Evolutionary conservation across 2,113 vertebrate species (phyloP).

Genomic region (Albula glossodonta): DNA sequence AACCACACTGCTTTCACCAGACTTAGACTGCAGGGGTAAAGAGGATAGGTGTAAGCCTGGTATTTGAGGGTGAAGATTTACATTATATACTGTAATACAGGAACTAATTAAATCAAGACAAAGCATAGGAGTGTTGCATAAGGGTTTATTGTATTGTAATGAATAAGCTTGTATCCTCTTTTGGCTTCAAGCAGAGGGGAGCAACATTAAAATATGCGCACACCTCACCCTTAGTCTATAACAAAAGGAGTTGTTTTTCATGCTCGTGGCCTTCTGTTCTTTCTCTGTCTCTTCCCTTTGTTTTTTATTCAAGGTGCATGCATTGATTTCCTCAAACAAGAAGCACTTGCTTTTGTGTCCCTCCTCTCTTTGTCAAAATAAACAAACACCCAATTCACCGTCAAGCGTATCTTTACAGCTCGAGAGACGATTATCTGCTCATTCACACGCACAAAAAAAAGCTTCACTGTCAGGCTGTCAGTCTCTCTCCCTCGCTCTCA

Average conservation of each 20-base stretch:
- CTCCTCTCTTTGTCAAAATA: neutral
- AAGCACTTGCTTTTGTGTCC: neutral
- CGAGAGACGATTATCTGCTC: neutral
- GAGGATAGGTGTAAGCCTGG: no score
- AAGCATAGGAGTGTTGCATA: no score
- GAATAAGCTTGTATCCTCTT: no score
- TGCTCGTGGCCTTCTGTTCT: neutral
- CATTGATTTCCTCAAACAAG: neutral
- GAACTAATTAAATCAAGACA: neutral
- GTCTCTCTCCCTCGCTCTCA: neutral
- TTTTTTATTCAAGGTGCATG: neutral
- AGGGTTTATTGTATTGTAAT: no score
- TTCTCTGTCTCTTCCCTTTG: neutral
- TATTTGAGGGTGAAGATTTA: no score
- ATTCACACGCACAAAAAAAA: neutral
- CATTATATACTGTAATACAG: neutral
- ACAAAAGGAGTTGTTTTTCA: neutral
- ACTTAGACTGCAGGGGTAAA: no score
- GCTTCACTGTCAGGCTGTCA: neutral
- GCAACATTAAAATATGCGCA: neutral
- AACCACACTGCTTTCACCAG: no score
- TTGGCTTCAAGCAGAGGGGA: neutral
- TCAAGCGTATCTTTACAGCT: neutral
- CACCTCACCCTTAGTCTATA: neutral
- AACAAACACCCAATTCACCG: no score